Evolutionary conservation across 1,140 invertebrate genomes (phyloP), one percentile per base, ranked within the genome.

Genomic region (Cepaea nemoralis): DNA sequence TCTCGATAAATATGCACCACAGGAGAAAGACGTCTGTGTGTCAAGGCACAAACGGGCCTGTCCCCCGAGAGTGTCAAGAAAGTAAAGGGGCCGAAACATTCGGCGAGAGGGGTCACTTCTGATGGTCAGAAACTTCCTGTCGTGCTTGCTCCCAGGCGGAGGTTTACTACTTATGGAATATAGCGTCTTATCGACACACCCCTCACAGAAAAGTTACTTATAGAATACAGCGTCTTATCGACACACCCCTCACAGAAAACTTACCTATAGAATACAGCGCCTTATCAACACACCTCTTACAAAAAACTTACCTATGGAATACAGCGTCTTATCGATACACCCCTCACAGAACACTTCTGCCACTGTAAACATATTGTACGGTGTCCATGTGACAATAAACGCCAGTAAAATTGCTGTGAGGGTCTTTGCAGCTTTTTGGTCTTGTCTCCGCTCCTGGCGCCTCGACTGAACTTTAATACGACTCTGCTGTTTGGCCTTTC

Each of bases 371-470:
- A 99, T 97, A 91, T 99, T 99, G 92, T 99, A 99, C 69, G 98
- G 98, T 59, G 97, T 98, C 98, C 98, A 99, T 3, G 98, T 99
- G 86, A 99, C 94, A 84, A 99, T 98, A 92, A 99, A 99, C 70
- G 98, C 98, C 77, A 99, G 91, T 82, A 99, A 92, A 85, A 99
- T 99, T 81, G 98, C 98, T 66, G 89, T 98, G 63, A 99, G 91
- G 0, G 98, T 99, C 91, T 99, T 99, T 0, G 99, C 99, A 12
- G 99, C 99, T 93, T 99, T 99, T 82, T 96, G 95, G 85, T 99
- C 98, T 85, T 98, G 96, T 87, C 98, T 98, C 89, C 98, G 96
- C 91, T 99, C 98, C 88, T 97, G 96, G 0, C 95, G 95, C 89
- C 97, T 97, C 27, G 81, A 83, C 31, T 82, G 77, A 27, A 83